Percentiles rank a stretch among this genome's conserved stretches.
phyloP scores from a whole-genome alignment of 2,888 invertebrate genomes.

The Parapristionchus giblindavisi region DNA sequence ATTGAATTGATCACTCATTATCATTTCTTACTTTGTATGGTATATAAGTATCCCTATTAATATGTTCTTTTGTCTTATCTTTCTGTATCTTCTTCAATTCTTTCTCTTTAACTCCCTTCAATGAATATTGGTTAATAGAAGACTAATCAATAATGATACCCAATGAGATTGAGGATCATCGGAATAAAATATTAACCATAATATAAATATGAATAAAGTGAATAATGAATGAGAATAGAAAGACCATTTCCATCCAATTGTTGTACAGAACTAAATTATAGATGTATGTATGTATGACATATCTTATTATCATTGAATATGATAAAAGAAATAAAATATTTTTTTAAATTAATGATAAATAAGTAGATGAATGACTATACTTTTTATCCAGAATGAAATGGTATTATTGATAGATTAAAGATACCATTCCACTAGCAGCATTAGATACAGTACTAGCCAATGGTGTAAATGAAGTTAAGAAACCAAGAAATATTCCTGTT shows the following conservation, averaged over 20 bases:
- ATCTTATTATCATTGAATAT: background rate
- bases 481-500: constrained; percentile 57
- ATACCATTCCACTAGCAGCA: constrained; percentile 52
- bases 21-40: constrained; percentile 14
- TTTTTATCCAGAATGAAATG: too few species aligned
- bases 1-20: background rate
- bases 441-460: constrained; percentile 59
- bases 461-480: constrained; percentile 60
- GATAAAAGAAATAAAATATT: too few species aligned
- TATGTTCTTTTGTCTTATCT: constrained; percentile 30
- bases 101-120: background rate
- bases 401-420: too few species aligned
- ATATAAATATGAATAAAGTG: constrained; percentile 39
- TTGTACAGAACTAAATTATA: constrained; percentile 46
- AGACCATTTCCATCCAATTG: constrained; percentile 50
- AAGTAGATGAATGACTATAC: too few species aligned
- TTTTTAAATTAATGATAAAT: too few species aligned
- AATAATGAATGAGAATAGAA: constrained; percentile 39
- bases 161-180: constrained; percentile 30
- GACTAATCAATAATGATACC: background rate
- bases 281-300: background rate
- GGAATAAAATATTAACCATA: constrained; percentile 39
- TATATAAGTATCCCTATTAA: constrained; percentile 26
- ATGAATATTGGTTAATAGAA: background rate
- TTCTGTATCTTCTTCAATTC: constrained; percentile 26